Evolutionary conservation across 2,888 invertebrate genomes (phyloP).

Genomic region (Pterostichus madidus): DNA sequence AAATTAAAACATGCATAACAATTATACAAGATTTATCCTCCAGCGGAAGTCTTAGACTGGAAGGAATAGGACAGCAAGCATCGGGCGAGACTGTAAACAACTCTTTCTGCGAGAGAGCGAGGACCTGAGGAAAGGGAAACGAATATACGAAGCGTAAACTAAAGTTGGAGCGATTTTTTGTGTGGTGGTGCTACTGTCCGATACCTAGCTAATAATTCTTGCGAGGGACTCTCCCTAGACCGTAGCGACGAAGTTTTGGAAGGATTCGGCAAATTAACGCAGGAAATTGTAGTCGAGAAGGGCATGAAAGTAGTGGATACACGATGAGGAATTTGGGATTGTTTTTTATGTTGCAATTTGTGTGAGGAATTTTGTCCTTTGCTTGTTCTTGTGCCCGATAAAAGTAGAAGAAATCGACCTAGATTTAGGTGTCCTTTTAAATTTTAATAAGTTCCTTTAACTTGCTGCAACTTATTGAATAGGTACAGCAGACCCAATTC

Average conservation of each 20-base stretch:
- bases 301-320: background rate
- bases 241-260: constrained; percentile 39
- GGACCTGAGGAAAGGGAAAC: background rate
- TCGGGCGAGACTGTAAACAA: background rate
- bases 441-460: background rate
- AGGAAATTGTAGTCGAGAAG: background rate
- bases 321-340: constrained; percentile 6
- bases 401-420: constrained; percentile 31
- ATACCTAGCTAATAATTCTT: constrained; percentile 54
- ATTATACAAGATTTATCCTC: constrained; percentile 40
- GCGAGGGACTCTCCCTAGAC: constrained; percentile 19
- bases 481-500: too few relatives aligned
- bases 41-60: background rate
- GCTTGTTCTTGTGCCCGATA: constrained; percentile 17
- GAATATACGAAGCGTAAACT: constrained; percentile 8
- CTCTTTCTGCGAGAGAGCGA: constrained; percentile 13
- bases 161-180: constrained; percentile 32
- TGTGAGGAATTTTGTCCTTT: constrained; percentile 18
- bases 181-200: constrained; percentile 18
- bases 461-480: background rate
- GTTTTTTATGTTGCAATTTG: constrained; percentile 32
- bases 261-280: constrained; percentile 1
- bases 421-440: constrained; percentile 15
- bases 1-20: constrained; percentile 54
- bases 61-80: constrained; percentile 8